Evolutionary conservation across 1,140 invertebrate species (phyloP).

Genomic region (Drosophila albomicans): DNA sequence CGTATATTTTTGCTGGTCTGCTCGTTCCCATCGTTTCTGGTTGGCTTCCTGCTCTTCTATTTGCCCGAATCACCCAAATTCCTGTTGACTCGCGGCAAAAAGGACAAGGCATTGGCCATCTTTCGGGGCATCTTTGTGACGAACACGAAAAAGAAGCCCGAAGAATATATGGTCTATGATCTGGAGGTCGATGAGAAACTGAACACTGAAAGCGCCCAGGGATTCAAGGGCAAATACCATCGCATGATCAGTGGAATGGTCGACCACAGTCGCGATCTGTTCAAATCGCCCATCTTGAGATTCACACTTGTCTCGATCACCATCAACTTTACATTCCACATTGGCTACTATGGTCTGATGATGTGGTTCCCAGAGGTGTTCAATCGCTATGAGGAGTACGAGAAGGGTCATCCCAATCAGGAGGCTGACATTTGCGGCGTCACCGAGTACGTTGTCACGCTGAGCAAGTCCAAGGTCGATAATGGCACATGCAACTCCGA

Average conservation of each 20-base stretch:
- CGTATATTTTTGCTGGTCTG: slow-evolving; percentile 95
- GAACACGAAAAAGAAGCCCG: slow-evolving; percentile 90
- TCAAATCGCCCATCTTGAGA: slow-evolving; percentile 91
- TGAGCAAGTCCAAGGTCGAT: slow-evolving; percentile 86
- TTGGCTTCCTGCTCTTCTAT: slow-evolving; percentile 92
- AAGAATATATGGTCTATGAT: slow-evolving; percentile 92
- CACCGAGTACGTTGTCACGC: slow-evolving; percentile 90
- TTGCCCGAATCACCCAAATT: slow-evolving; percentile 98
- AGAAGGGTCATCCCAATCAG: slow-evolving; percentile 86
- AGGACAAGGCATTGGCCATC: slow-evolving; percentile 91
- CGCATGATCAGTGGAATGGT: slow-evolving; percentile 91
- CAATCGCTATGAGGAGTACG: slow-evolving; percentile 93
- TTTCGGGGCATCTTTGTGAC: slow-evolving; percentile 92
- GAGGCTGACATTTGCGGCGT: slow-evolving; percentile 91
- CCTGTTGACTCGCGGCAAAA: slow-evolving; percentile 90
- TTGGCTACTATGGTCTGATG: slow-evolving; percentile 95
- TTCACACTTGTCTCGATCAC: slow-evolving; percentile 93
- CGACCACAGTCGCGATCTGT: slow-evolving; percentile 92
- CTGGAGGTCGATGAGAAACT: slow-evolving; percentile 89
- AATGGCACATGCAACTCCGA: slow-evolving; percentile 88
- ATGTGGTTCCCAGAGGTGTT: slow-evolving; percentile 97
- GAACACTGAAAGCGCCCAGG: slow-evolving; percentile 85
- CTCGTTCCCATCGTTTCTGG: slow-evolving; percentile 93
- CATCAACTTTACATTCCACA: slow-evolving; percentile 95
- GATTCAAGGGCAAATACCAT: slow-evolving; percentile 87